These are phyloP conservation scores for Phrynosoma platyrhinos DNA, from an alignment of 2,113 vertebrate genomes.

Conservation along the genomic window DNA sequence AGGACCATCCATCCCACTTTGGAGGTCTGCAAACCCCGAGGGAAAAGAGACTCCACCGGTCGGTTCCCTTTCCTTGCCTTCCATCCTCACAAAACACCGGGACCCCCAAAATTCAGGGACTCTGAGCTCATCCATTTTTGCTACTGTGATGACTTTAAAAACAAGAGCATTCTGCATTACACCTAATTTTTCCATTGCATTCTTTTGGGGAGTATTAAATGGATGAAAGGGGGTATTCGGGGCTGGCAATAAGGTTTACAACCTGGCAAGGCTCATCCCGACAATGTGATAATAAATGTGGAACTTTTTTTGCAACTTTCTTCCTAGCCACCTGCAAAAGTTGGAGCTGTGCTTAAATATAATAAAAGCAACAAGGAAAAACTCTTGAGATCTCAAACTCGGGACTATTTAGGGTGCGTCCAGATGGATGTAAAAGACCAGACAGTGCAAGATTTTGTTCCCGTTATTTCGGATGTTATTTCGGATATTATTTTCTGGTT, in stretches of 20 bases:
- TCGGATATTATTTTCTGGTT: too few relatives aligned
- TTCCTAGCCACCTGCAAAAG: background rate
- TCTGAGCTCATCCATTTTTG: too few relatives aligned
- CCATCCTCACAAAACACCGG: background rate
- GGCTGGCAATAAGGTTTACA: background rate
- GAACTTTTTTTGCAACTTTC: background rate
- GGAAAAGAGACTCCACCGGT: rapidly evolving
- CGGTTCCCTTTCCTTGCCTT: background rate
- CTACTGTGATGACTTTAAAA: background rate
- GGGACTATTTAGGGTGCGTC: too few relatives aligned
- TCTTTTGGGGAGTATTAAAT: background rate
- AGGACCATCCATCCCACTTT: background rate
- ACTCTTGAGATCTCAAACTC: too few relatives aligned
- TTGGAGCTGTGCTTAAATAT: background rate
- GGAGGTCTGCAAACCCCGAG: background rate
- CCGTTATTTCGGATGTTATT: too few relatives aligned
- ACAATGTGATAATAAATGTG: too few relatives aligned
- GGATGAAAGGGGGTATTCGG: background rate
- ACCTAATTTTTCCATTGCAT: background rate
- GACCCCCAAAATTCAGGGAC: too few relatives aligned
- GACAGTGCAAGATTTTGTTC: too few relatives aligned
- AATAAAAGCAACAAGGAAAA: background rate
- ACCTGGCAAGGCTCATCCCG: background rate
- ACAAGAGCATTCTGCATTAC: background rate
- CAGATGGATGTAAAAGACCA: too few relatives aligned